These are phyloP conservation scores for Alces alces DNA, from an alignment of 2,113 vertebrate species.

Conservation along the genomic window DNA sequence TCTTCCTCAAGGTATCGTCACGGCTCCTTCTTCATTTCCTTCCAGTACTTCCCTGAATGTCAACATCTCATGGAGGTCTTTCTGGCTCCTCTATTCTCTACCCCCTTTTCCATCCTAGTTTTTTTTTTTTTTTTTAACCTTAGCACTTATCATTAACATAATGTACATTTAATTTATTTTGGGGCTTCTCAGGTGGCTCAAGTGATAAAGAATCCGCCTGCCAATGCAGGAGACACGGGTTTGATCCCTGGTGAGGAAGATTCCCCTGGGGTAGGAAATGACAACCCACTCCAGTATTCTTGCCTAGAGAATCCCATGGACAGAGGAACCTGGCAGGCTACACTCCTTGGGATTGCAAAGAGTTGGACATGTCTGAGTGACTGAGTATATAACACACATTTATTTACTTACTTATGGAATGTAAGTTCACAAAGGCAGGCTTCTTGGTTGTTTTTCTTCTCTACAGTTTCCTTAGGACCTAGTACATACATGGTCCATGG, in stretches of 20 bases:
- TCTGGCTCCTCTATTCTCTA: not conserved
- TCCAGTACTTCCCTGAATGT: not conserved
- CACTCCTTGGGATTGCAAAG: not conserved
- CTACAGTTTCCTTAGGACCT: not conserved
- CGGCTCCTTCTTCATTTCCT: not conserved
- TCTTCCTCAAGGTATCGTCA: not conserved
- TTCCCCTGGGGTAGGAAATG: not conserved
- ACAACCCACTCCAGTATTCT: not conserved
- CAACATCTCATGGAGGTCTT: not conserved
- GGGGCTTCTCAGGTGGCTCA: not conserved
- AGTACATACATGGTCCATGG: not conserved
- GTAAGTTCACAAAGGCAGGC: not conserved
- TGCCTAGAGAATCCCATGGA: not conserved
- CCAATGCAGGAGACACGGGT: not conserved
- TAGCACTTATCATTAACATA: no score
- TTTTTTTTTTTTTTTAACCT: not conserved
- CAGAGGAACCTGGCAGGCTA: not conserved
- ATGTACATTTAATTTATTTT: not conserved
- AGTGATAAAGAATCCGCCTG: not conserved
- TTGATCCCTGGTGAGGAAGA: not conserved
- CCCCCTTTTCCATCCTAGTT: not conserved
- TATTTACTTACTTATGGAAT: not conserved
- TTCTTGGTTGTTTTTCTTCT: not conserved
- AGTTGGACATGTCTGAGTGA: not conserved
- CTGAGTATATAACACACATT: not conserved